Evolutionary conservation across 2,797 vertebrate species (phyloP).

Genomic region (Furcifer pardalis): DNA sequence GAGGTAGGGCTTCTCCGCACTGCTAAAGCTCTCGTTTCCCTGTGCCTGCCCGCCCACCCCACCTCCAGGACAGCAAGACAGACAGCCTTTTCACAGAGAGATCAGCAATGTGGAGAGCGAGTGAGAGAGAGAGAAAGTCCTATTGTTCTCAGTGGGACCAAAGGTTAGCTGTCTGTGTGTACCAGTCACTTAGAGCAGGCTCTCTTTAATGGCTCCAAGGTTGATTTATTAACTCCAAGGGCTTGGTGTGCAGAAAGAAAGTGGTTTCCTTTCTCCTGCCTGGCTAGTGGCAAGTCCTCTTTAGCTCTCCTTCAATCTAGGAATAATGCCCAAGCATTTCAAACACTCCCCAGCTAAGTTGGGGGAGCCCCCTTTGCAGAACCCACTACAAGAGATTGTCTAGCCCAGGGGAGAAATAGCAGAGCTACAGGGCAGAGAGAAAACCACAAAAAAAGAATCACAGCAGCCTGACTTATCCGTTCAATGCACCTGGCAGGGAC

Average conservation of each 20-base stretch:
- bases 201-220: slow-evolving; percentile 23
- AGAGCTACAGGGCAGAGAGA: neutral
- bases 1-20: neutral
- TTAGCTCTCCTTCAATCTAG: neutral
- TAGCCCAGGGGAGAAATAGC: neutral
- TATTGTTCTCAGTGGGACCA: slow-evolving; percentile 28
- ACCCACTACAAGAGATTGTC: neutral
- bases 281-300: neutral
- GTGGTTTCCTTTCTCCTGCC: slow-evolving; percentile 3
- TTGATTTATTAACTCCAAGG: slow-evolving; percentile 38
- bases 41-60: neutral
- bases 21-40: neutral
- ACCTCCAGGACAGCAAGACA: neutral
- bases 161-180: slow-evolving; percentile 28
- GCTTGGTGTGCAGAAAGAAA: slow-evolving; percentile 8
- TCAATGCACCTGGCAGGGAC: neutral
- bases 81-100: slow-evolving; percentile 1
- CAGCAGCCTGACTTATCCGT: neutral
- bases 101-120: slow-evolving; percentile 12
- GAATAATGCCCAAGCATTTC: neutral
- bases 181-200: slow-evolving; percentile 3
- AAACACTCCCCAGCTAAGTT: neutral
- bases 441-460: slow-evolving; percentile 1
- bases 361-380: neutral
- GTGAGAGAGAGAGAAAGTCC: slow-evolving; percentile 21